These are phyloP conservation scores for Chydorus sphaericus DNA, from an alignment of 2,888 invertebrate species.

Conservation along the genomic window DNA sequence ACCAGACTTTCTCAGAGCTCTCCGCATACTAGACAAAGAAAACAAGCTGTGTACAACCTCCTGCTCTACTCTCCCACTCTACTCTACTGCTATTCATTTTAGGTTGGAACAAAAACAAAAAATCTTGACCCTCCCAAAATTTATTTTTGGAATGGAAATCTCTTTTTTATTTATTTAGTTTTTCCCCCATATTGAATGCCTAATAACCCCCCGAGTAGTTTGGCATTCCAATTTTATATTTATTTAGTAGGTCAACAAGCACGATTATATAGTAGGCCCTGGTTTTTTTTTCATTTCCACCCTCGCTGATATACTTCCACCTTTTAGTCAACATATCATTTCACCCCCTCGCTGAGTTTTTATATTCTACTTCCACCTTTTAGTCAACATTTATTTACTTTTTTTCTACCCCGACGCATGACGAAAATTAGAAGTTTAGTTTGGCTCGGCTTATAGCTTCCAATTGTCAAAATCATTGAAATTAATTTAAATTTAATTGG, in stretches of 20 bases:
- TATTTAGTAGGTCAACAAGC: too few relatives aligned
- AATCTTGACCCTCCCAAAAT: background rate
- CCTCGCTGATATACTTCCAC: too few relatives aligned
- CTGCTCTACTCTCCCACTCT: slow-evolving; percentile 8
- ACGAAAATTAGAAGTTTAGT: slow-evolving; percentile 9
- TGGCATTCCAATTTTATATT: too few relatives aligned
- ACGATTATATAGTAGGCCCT: too few relatives aligned
- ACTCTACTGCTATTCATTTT: slow-evolving; percentile 7
- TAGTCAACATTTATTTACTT: too few relatives aligned
- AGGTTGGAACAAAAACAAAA: slow-evolving; percentile 1
- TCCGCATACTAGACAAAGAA: slow-evolving; percentile 86
- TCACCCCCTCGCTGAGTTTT: too few relatives aligned
- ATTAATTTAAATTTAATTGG: background rate
- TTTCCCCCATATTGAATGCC: too few relatives aligned
- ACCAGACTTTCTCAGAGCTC: slow-evolving; percentile 90
- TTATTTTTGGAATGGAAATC: background rate
- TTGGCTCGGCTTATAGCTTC: slow-evolving; percentile 29
- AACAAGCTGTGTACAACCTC: slow-evolving; percentile 14
- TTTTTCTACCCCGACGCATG: too few relatives aligned
- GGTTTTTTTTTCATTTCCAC: too few relatives aligned
- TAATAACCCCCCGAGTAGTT: too few relatives aligned
- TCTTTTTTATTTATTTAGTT: background rate
- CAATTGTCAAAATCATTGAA: background rate
- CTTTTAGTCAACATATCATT: too few relatives aligned
- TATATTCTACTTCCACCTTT: too few relatives aligned